Conservation (phyloP, 2,797 vertebrate species). For the Parauchenoglanis ngamensis region DNA sequence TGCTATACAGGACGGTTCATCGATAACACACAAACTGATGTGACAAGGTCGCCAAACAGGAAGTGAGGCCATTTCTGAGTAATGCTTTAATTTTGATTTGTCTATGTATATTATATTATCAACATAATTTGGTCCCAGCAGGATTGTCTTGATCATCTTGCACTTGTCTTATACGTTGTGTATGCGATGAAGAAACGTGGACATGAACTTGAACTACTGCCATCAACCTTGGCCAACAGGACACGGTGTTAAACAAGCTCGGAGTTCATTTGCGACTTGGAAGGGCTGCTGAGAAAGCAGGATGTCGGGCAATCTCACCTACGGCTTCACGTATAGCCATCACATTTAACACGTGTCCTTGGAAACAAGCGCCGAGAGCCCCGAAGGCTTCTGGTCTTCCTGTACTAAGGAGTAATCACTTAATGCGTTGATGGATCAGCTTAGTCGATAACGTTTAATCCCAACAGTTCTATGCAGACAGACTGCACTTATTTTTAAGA, state of each 20-base stretch:
- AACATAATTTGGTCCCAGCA: too few relatives aligned
- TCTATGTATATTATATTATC: too few relatives aligned
- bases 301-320: not conserved
- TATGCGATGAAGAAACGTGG: too few relatives aligned
- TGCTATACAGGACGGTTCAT: not conserved
- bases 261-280: not conserved
- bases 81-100: not conserved
- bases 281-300: not conserved
- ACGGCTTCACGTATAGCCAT: not conserved
- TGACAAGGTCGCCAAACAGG: not conserved
- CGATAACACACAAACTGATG: not conserved
- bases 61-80: not conserved
- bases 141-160: too few relatives aligned
- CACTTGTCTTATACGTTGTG: too few relatives aligned
- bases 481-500: not conserved
- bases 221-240: not conserved
- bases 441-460: not conserved
- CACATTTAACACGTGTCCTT: not conserved
- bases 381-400: not conserved
- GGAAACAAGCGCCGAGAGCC: not conserved
- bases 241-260: not conserved
- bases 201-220: too few relatives aligned
- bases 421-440: not conserved
- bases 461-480: not conserved
- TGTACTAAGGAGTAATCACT: not conserved